Evolutionary conservation across 2,888 invertebrate species (phyloP), one percentile per base, ranked within the genome.

Genomic region (Chalcis sispes): DNA sequence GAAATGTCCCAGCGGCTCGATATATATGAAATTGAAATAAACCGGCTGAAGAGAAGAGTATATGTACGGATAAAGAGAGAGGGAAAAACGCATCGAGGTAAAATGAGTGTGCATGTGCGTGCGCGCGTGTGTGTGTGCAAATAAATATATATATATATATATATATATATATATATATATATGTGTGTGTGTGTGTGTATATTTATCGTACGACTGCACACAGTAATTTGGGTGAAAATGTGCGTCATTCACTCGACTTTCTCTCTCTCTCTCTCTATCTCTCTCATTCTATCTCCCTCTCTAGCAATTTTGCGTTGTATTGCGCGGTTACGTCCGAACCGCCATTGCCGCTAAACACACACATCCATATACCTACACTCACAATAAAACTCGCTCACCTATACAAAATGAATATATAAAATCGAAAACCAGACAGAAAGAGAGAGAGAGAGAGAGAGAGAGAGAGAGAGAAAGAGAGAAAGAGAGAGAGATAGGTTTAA

Each of bases 191-290:
- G 15, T 50, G 2, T 20, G 20, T 40, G n/a, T n/a, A n/a, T n/a
- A n/a, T n/a, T n/a, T 18, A 27, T 23, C n/a, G 58, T 7, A 29
- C 20, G 64, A 18, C 10, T 36, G 61, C 70, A 40, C 20, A 36
- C 15, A 50, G 59, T 75, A 71, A 75, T 66, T 71, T 71, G 66
- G 59, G 64, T 46, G 56, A 58, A 70, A 71, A 46, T 61, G 65
- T 32, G 29, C 48, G 40, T 52, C 52, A 66, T 75, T 70, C 58
- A 72, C 66, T 72, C 61, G 46, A 75, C 46, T 66, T 61, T 72
- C 42, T 61, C n/a, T 66, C 54, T 61, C 23, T 66, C 46, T n/a
- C n/a, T n/a, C n/a, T n/a, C n/a, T n/a, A n/a, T n/a, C 46, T 66
- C 54, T 72, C 42, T 61, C n/a, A 61, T 46, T 61, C 23, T 66